Base-by-base conservation (phyloP, 2,113 vertebrate genomes). In the Bostrychus sinensis region DNA sequence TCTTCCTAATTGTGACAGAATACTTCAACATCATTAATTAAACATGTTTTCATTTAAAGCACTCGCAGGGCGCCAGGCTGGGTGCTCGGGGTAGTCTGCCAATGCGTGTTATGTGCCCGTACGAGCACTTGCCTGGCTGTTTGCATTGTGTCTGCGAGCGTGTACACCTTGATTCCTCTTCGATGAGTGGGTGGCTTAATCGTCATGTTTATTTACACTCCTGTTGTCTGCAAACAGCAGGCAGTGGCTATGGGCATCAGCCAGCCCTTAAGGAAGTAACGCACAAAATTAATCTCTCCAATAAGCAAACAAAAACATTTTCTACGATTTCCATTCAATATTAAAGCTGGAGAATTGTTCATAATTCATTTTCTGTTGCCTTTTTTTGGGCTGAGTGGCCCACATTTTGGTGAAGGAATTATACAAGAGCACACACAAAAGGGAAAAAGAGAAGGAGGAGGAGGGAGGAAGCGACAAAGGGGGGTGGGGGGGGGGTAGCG, bases 1-100 rank as follows among this genome's bases (percentile, higher is more conserved):
- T 97, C 95, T 96, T 94, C 93, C 93, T 94, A 95, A 97, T 95
- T 93, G 94, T 96, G 95, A 95, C 95, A 95, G 95, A 95, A 94
- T 91, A 91, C 93, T 93, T 94, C 94, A 94, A 93, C 94, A 93
- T 95, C 95, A 95, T 98, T 96, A 96, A 97, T 97, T 96, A 95
- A 96, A 95, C 94, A 94, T 94, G 88, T 82, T 91, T 91, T 92
- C 85, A 90, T 91, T 91, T 89, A 80, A 87, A 72, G 70, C 62
- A 75, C 87, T 91, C 39, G 41, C 82, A 71, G 84, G 88, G 88
- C 80, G 67, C 82, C 72, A 54, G 68, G 66, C 79, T 72, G 57
- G 72, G 67, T 54, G 77, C 80, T 83, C 57, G 17, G 80, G 77
- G 70, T 79, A 62, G 57, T 34, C 62, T 63, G 58, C 71, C 81